Evolutionary conservation across 2,113 vertebrate genomes (phyloP).

Genomic region (Oxyruncus cristatus): DNA sequence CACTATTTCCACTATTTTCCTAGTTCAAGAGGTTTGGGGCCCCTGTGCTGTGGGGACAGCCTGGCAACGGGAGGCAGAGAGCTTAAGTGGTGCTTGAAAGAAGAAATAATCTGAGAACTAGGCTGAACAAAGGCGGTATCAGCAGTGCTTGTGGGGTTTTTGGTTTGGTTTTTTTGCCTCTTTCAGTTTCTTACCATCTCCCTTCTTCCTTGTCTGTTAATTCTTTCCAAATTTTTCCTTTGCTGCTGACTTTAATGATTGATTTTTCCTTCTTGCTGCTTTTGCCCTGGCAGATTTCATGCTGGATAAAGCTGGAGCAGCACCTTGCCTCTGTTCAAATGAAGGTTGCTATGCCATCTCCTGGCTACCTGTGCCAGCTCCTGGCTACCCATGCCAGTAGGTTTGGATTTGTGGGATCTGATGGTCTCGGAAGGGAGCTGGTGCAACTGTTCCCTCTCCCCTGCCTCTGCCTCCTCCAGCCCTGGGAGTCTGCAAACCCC

Average conservation of each 20-base stretch:
- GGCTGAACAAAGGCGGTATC: background rate
- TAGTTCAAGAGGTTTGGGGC: background rate
- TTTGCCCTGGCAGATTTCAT: background rate
- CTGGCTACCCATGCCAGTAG: background rate
- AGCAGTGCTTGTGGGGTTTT: background rate
- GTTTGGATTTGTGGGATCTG: background rate
- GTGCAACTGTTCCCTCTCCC: background rate
- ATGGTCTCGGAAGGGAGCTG: background rate
- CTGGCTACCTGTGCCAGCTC: background rate
- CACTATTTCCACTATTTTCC: background rate
- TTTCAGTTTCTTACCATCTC: background rate
- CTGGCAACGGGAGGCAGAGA: background rate
- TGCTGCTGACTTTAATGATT: background rate
- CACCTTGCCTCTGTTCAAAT: background rate
- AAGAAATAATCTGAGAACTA: background rate
- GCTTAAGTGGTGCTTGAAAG: background rate
- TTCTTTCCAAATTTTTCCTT: background rate
- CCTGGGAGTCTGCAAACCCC: background rate
- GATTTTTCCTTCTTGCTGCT: background rate
- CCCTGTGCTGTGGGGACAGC: accelerated
- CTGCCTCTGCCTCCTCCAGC: background rate
- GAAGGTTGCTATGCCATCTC: background rate
- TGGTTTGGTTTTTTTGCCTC: background rate
- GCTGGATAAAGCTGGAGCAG: background rate
- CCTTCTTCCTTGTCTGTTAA: background rate